These are phyloP conservation scores for Fratercula arctica DNA, from an alignment of 2,797 vertebrate species.

Conservation along the genomic window DNA sequence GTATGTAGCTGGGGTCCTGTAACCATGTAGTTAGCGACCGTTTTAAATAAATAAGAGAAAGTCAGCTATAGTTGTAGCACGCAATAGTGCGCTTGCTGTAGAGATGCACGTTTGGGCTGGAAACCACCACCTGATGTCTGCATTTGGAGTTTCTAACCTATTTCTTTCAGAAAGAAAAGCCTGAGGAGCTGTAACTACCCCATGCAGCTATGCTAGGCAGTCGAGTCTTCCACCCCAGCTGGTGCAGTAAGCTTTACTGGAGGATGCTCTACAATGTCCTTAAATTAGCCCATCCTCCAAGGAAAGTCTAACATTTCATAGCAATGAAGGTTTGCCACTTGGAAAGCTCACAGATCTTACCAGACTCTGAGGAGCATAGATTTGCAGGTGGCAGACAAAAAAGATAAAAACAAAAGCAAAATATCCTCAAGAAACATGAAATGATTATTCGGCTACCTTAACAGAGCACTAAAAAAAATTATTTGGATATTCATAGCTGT, in stretches of 20 bases:
- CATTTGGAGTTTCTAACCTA: constrained; percentile 70
- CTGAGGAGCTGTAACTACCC: constrained; percentile 59
- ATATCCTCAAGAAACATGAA: neutral
- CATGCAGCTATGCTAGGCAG: constrained; percentile 16
- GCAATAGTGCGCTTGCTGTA: constrained; percentile 65
- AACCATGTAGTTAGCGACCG: constrained; percentile 49
- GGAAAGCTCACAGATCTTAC: constrained; percentile 33
- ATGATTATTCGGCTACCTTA: neutral
- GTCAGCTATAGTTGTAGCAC: constrained; percentile 54
- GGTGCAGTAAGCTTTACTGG: neutral
- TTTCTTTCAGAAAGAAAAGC: constrained; percentile 62
- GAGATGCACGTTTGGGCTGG: constrained; percentile 67
- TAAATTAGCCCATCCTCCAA: neutral
- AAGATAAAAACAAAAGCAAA: neutral
- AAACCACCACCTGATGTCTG: constrained; percentile 71
- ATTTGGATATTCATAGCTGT: constrained; percentile 6
- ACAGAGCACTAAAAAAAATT: constrained; percentile 8
- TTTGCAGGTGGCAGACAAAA: constrained; percentile 14
- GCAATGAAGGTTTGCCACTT: neutral
- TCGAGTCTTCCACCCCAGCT: neutral
- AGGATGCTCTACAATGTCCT: neutral
- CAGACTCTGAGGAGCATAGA: neutral
- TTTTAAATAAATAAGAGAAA: constrained; percentile 36
- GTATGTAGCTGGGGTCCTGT: constrained; percentile 90
- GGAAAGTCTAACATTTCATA: neutral